Evolutionary conservation across 2,888 invertebrate genomes (phyloP).

Genomic region (Argynnis bischoffii): DNA sequence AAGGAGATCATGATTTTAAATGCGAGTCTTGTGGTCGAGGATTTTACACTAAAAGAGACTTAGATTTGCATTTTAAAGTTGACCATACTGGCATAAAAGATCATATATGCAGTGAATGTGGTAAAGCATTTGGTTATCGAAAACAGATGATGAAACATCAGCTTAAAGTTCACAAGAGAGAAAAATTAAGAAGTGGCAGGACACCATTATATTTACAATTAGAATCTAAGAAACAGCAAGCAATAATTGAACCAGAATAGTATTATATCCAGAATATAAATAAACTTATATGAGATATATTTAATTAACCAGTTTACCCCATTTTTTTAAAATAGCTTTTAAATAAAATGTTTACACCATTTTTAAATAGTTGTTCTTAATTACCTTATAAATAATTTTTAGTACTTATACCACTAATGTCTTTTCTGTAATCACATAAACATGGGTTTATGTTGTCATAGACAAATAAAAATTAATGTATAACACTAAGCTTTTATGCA

Average conservation of each 20-base stretch:
- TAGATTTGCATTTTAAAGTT: conserved; percentile 69
- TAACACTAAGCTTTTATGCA: no score
- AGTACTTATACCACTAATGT: no score
- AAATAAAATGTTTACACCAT: conserved; percentile 1
- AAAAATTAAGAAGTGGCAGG: conserved; percentile 63
- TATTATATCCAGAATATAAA: background rate
- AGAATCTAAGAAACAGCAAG: conserved; percentile 53
- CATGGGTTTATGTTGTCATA: no score
- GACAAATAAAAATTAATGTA: no score
- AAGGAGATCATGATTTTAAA: conserved; percentile 57
- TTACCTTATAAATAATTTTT: no score
- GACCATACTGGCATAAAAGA: conserved; percentile 70
- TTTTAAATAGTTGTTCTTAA: background rate
- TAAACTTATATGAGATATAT: background rate
- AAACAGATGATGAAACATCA: conserved; percentile 77
- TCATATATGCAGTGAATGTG: conserved; percentile 66
- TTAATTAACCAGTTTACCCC: background rate
- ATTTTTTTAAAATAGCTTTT: background rate
- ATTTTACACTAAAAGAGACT: conserved; percentile 60
- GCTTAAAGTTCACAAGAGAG: conserved; percentile 68
- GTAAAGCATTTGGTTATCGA: conserved; percentile 70
- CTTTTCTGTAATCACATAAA: no score
- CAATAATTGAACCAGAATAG: conserved; percentile 4
- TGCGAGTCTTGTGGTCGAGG: conserved; percentile 67
- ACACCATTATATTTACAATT: conserved; percentile 68